Evolutionary conservation across 2,113 vertebrate species (phyloP).

Genomic region (Ceyx cyanopectus): DNA sequence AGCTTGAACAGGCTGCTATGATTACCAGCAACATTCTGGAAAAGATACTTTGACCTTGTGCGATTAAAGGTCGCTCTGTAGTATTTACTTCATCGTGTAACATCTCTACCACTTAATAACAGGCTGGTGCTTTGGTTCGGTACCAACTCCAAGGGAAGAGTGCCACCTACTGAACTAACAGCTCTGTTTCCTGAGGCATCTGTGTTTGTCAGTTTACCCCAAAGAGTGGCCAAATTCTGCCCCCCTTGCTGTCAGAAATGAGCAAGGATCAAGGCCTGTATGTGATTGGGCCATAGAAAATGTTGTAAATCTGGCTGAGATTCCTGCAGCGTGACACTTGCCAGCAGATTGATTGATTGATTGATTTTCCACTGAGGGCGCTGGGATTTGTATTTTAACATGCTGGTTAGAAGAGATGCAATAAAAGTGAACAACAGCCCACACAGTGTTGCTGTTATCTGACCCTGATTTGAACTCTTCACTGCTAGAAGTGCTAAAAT

Average conservation of each 20-base stretch:
- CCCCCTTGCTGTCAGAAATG: neutral
- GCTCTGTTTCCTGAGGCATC: neutral
- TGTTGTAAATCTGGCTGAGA: neutral
- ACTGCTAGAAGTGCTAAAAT: neutral
- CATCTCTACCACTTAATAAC: neutral
- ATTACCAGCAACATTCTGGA: neutral
- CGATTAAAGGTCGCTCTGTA: neutral
- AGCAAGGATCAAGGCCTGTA: neutral
- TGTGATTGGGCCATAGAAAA: fast-evolving
- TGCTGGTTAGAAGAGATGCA: neutral
- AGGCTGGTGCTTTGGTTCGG: neutral
- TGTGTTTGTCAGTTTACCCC: neutral
- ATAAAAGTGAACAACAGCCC: neutral
- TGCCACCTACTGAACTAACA: conserved; percentile 58
- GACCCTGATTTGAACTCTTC: conserved; percentile 41
- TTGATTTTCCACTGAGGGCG: no score
- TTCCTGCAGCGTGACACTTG: neutral
- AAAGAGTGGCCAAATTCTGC: neutral
- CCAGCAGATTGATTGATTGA: neutral
- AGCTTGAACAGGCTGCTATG: neutral
- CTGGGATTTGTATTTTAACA: neutral
- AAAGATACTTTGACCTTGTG: neutral
- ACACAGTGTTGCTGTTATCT: neutral
- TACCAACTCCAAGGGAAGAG: conserved; percentile 53
- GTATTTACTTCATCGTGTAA: neutral